Evolutionary conservation across 2,113 vertebrate genomes (phyloP).

Genomic region (Leucoraja erinaceus): DNA sequence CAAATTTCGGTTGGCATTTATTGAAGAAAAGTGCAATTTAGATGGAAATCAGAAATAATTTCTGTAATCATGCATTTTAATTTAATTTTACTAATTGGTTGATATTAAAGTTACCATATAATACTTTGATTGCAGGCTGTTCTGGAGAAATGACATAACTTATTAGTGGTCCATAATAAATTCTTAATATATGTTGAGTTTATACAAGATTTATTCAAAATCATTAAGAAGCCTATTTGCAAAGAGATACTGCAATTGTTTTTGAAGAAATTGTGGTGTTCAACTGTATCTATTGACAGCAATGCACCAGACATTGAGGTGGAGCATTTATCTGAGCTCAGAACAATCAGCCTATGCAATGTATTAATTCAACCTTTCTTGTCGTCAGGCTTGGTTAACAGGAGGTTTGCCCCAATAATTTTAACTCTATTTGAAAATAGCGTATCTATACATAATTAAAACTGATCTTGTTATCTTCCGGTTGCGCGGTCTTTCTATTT

Average conservation of each 20-base stretch:
- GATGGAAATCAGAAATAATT: not conserved
- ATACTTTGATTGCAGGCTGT: not conserved
- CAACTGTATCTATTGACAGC: not conserved
- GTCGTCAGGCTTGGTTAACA: no score
- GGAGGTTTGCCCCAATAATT: no score
- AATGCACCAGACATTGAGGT: no score
- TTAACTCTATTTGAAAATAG: no score
- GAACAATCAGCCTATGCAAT: no score
- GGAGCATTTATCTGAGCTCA: no score
- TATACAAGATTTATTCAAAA: not conserved
- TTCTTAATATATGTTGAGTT: not conserved
- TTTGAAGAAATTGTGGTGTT: not conserved
- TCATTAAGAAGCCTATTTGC: not conserved
- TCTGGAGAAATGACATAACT: not conserved
- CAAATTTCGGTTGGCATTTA: not conserved
- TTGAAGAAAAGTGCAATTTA: not conserved
- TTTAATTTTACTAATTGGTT: not conserved
- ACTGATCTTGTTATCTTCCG: no score
- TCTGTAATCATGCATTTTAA: not conserved
- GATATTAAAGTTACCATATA: not conserved
- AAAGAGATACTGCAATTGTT: not conserved
- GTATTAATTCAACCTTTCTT: no score
- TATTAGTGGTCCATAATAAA: not conserved
- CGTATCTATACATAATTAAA: no score
- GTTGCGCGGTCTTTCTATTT: no score